Conservation (phyloP, 2,113 vertebrate genomes). For the Phoenicopterus ruber region DNA sequence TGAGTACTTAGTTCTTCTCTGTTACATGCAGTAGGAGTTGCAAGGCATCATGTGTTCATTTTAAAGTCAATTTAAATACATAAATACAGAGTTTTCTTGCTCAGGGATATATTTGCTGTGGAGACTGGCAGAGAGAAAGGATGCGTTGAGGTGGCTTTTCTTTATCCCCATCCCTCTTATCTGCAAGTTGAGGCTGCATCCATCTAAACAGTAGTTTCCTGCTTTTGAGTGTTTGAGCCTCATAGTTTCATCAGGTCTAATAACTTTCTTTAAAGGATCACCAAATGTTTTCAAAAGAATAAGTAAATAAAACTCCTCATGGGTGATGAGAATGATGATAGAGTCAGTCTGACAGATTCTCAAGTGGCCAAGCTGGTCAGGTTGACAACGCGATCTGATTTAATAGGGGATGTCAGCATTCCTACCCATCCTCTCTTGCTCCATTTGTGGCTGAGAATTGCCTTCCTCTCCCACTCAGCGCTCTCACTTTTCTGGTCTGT, state of each 20-base stretch:
- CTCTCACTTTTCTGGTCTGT: background rate
- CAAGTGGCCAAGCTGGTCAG: background rate
- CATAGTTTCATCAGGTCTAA: background rate
- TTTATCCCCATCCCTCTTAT: background rate
- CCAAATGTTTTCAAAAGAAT: background rate
- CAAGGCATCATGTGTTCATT: background rate
- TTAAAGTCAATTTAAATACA: background rate
- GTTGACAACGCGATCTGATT: background rate
- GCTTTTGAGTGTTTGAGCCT: background rate
- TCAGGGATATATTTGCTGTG: background rate
- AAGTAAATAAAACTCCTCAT: background rate
- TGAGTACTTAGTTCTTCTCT: background rate
- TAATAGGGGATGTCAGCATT: background rate
- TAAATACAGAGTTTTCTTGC: background rate
- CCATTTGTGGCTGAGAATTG: background rate
- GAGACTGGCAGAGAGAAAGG: background rate
- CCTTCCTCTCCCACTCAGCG: background rate
- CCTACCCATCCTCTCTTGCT: background rate
- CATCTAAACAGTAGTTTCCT: background rate
- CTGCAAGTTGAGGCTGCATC: background rate
- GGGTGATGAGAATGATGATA: background rate
- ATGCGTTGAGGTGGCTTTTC: background rate
- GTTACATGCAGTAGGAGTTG: background rate
- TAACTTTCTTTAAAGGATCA: background rate
- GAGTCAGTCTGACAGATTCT: background rate